Base-by-base conservation (phyloP, 2,888 invertebrate genomes). In the Pheosia gnoma region DNA sequence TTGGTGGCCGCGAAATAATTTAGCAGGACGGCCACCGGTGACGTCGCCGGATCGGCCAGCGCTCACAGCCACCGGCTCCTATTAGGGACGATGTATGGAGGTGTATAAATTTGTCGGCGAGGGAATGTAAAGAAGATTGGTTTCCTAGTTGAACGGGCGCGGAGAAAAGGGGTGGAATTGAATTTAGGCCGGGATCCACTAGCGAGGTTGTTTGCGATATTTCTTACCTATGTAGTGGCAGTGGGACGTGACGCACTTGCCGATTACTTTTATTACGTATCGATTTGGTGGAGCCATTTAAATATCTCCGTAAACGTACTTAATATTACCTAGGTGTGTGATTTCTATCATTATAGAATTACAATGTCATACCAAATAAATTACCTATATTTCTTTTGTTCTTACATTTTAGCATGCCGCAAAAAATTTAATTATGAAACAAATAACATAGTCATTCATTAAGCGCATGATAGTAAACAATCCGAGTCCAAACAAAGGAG, bases 121-220 rank as follows among this genome's bases (percentile, higher is more conserved):
- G 89, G 88, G 90, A 91, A 91, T 90, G 91, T 91, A 90, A 90
- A 90, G 91, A 89, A 91, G 90, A 91, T 92, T 91, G 91, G 88
- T 91, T 92, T 90, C 89, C 83, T 87, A 86, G 85, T 84, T 84
- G 87, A 85, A 83, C 83, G 87, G 85, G 84, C 74, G 81, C 83
- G 81, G 85, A 84, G 86, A 82, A 88, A 88, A 87, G 87, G 90
- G 90, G 89, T 88, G 89, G 86, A 91, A 92, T 91, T 90, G 90
- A 90, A 91, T 91, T 91, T 90, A 89, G 90, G 90, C 89, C 86
- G 84, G 84, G 86, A 87, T 88, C 85, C 82, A 86, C 87, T 89
- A 84, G 81, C 81, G 83, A 77, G 82, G 83, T 83, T 84, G 84
- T 86, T 87, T 85, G 87, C 85, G 86, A 88, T 89, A 90, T 88